Conservation (phyloP, 1,140 invertebrate genomes). For the Ylistrum balloti region DNA sequence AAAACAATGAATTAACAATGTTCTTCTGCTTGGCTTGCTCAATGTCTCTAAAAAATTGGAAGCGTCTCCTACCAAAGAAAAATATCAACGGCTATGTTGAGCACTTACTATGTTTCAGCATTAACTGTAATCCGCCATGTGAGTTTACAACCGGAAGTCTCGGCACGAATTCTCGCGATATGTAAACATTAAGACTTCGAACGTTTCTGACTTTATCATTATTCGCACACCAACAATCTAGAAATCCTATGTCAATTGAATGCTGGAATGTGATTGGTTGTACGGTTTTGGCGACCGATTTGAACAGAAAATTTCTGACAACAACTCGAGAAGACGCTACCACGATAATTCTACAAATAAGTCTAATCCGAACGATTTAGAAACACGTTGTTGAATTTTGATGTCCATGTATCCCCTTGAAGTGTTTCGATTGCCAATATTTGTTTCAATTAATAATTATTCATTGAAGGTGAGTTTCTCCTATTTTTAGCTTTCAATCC, state of each 20-base stretch:
- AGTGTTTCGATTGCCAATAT: slow-evolving; percentile 27
- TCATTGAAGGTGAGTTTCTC: slow-evolving; percentile 16
- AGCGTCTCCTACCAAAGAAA: no score
- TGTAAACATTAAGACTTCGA: neutral
- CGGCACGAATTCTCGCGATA: neutral
- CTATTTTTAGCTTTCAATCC: neutral
- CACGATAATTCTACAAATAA: neutral
- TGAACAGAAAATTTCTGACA: slow-evolving; percentile 15
- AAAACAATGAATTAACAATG: no score
- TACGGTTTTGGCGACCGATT: slow-evolving; percentile 16
- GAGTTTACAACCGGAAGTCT: slow-evolving; percentile 37
- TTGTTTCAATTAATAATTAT: neutral
- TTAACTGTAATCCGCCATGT: neutral
- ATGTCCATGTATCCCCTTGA: neutral
- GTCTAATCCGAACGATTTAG: neutral
- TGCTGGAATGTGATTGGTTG: neutral
- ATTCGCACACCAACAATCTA: neutral
- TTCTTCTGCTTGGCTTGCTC: no score
- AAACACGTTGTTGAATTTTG: neutral
- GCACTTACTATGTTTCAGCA: no score
- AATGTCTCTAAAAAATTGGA: no score
- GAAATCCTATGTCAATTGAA: neutral
- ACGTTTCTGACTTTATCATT: neutral
- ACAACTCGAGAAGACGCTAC: slow-evolving; percentile 24
- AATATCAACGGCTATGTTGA: no score